phyloP scores from a whole-genome alignment of 2,113 vertebrate species.

The Neodon shergylaensis region DNA sequence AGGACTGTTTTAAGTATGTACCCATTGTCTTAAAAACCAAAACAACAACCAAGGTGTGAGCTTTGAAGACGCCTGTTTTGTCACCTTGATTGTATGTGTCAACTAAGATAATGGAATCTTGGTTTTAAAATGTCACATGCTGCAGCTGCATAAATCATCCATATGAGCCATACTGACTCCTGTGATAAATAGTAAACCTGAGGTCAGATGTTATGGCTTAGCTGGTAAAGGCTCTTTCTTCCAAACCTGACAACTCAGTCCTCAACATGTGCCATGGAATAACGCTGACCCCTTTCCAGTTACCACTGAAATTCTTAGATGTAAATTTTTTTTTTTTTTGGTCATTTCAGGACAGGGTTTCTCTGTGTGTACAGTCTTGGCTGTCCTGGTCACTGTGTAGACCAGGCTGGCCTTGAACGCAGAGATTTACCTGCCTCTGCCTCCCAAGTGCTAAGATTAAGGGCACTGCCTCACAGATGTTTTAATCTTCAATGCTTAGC shows the following conservation, averaged over 20 bases:
- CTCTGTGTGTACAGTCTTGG: background rate
- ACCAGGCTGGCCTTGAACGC: background rate
- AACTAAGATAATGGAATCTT: slow-evolving; percentile 33
- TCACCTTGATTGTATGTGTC: slow-evolving; percentile 13
- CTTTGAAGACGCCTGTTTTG: background rate
- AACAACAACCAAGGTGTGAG: background rate
- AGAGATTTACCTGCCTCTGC: background rate
- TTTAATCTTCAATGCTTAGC: slow-evolving; percentile 42
- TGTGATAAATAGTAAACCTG: slow-evolving; percentile 16
- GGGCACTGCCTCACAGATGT: background rate
- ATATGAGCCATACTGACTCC: background rate
- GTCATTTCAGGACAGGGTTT: background rate
- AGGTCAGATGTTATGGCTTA: background rate
- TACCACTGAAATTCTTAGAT: background rate
- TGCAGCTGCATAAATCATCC: slow-evolving; percentile 22
- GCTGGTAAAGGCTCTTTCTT: background rate
- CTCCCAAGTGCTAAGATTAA: background rate
- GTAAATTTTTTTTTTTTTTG: background rate
- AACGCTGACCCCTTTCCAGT: background rate
- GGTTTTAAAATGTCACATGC: slow-evolving; percentile 25
- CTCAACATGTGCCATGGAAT: background rate
- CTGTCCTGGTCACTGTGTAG: background rate
- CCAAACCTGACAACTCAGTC: background rate
- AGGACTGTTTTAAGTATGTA: background rate
- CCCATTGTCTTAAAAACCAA: background rate